A percentile compares a stretch with the other conserved stretches of the same genome.
Conservation (phyloP, 2,888 invertebrate genomes). For the Parochlus steinenii region DNA sequence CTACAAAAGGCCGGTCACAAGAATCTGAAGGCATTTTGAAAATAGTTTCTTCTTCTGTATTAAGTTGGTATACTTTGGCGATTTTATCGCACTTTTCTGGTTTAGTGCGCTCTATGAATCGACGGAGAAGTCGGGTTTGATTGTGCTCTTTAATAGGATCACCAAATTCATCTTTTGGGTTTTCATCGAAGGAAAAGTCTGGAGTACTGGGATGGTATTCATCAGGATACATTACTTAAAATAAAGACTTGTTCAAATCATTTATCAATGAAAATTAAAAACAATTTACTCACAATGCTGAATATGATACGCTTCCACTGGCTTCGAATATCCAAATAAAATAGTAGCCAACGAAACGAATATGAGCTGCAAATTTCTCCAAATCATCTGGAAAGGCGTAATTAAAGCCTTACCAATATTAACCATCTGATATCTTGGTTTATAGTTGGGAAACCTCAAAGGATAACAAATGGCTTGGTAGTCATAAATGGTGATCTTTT, state of each 20-base stretch:
- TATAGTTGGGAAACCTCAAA: constrained; percentile 20
- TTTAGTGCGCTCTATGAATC: constrained; percentile 4
- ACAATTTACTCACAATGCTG: constrained; percentile 5
- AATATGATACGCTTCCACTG: too few species aligned
- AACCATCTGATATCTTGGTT: constrained; percentile 1
- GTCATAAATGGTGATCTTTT: constrained; percentile 39
- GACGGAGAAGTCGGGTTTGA: not conserved
- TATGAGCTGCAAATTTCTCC: not conserved
- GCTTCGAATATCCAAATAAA: too few species aligned
- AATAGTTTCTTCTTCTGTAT: constrained; percentile 9
- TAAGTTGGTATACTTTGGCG: constrained; percentile 4
- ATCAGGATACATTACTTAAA: not conserved
- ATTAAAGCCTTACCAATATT: not conserved
- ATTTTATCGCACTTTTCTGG: constrained; percentile 11
- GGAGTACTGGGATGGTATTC: constrained; percentile 1
- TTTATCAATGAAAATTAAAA: too few species aligned
- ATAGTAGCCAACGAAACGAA: not conserved
- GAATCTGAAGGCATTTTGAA: constrained; percentile 7
- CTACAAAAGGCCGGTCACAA: constrained; percentile 10
- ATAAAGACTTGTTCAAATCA: not conserved
- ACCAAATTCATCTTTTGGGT: not conserved
- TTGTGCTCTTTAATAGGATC: not conserved
- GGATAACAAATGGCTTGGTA: constrained; percentile 51
- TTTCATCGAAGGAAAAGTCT: not conserved
- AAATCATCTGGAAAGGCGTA: not conserved